phyloP scores from a whole-genome alignment of 2,888 invertebrate species.

The Agriotes lineatus region DNA sequence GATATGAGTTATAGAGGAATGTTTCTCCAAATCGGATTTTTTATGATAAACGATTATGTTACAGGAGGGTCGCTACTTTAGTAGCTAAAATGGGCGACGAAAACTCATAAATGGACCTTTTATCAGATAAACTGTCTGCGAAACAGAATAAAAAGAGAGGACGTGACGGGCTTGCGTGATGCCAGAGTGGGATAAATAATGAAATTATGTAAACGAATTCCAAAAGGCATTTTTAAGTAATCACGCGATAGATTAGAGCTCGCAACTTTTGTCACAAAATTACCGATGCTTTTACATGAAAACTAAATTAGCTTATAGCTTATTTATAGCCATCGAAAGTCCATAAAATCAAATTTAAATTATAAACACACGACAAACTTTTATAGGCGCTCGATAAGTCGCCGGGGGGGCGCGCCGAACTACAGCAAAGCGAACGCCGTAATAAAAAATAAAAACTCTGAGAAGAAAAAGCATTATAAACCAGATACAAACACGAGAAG shows the following conservation, averaged over 20 bases:
- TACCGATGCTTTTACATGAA: slow-evolving; percentile 1
- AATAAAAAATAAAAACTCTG: slow-evolving; percentile 26
- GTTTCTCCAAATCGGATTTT: slow-evolving; percentile 54
- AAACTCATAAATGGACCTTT: slow-evolving; percentile 46
- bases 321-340: not conserved
- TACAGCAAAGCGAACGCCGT: slow-evolving; percentile 1
- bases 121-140: slow-evolving; percentile 42
- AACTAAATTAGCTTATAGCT: slow-evolving; percentile 15
- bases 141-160: slow-evolving; percentile 41
- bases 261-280: slow-evolving; percentile 1
- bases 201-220: slow-evolving; percentile 31
- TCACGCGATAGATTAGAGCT: slow-evolving; percentile 22
- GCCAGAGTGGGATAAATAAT: slow-evolving; percentile 24
- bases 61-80: slow-evolving; percentile 48
- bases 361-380: slow-evolving; percentile 2
- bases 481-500: slow-evolving; percentile 44
- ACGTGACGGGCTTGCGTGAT: slow-evolving; percentile 36
- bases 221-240: slow-evolving; percentile 24
- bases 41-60: slow-evolving; percentile 54
- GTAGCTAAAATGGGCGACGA: slow-evolving; percentile 48
- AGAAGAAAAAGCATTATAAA: slow-evolving; percentile 36
- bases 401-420: not conserved
- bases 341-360: not conserved
- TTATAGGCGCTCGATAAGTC: not conserved
- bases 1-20: slow-evolving; percentile 51